Percentiles rank a stretch among this genome's conserved stretches.
These are phyloP conservation scores for Acrocephalus arundinaceus DNA, from an alignment of 2,113 vertebrate genomes.

Conservation along the genomic window DNA sequence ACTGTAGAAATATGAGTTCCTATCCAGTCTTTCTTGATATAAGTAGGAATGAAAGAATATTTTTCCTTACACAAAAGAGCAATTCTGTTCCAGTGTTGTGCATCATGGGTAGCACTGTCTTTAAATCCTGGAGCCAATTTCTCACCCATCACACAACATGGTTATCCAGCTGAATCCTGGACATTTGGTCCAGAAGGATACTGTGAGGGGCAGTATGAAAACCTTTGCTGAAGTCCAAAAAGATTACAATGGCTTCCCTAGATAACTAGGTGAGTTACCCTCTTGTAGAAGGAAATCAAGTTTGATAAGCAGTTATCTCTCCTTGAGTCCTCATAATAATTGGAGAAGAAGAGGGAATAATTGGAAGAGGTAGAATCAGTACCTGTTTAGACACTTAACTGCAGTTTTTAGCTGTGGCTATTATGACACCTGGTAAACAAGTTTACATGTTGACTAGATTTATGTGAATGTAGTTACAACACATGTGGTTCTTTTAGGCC, in stretches of 20 bases:
- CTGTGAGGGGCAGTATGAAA: neutral
- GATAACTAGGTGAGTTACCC: neutral
- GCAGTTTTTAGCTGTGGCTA: neutral
- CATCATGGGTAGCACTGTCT: neutral
- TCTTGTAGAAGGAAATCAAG: neutral
- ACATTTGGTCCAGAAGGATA: neutral
- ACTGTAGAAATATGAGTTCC: neutral
- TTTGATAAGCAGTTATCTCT: neutral
- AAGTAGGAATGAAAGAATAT: neutral
- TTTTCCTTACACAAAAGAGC: neutral
- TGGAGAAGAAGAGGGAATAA: neutral
- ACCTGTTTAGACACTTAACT: neutral
- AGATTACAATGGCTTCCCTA: neutral
- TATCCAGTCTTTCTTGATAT: neutral
- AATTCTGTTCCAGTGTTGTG: neutral
- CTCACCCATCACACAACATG: rapidly evolving
- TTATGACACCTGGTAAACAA: neutral
- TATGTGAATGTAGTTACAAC: neutral
- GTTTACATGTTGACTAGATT: neutral
- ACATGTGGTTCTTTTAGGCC: neutral
- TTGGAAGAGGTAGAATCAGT: neutral
- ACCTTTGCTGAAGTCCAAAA: neutral
- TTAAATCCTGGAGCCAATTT: neutral
- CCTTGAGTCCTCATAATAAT: neutral
- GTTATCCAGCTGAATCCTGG: neutral